Evolutionary conservation across 2,888 invertebrate species (phyloP).

Genomic region (Trachelus iudaicus): DNA sequence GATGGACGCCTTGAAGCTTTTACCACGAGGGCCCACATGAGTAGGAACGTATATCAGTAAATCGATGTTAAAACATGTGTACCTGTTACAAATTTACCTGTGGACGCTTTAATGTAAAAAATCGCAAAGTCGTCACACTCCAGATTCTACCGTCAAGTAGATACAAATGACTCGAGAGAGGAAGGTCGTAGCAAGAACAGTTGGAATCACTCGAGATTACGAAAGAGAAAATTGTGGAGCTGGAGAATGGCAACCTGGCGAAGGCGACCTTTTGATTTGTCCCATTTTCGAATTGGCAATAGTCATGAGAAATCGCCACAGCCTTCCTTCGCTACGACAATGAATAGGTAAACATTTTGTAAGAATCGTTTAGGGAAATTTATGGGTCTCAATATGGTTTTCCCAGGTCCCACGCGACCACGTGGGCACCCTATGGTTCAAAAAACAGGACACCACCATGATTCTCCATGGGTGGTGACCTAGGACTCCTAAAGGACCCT

Average conservation of each 20-base stretch:
- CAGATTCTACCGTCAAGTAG: background rate
- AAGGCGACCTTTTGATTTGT: background rate
- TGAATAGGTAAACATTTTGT: background rate
- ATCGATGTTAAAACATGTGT: background rate
- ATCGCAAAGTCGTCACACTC: background rate
- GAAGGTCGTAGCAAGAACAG: background rate
- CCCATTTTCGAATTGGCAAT: background rate
- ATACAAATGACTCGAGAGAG: background rate
- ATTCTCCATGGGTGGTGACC: background rate
- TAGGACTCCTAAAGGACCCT: background rate
- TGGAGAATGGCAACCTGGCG: background rate
- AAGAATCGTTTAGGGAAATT: background rate
- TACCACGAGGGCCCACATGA: background rate
- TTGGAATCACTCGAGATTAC: background rate
- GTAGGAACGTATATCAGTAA: too few relatives aligned
- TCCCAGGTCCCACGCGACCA: background rate
- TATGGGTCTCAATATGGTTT: background rate
- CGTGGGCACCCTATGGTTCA: background rate
- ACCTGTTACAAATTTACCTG: background rate
- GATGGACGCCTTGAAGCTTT: background rate
- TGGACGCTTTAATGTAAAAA: background rate
- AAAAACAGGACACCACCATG: background rate
- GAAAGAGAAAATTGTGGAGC: background rate
- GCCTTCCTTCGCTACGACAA: background rate
- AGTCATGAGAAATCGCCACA: background rate